Evolutionary conservation across 2,888 invertebrate species (phyloP).

Genomic region (Brachylomia viminalis): DNA sequence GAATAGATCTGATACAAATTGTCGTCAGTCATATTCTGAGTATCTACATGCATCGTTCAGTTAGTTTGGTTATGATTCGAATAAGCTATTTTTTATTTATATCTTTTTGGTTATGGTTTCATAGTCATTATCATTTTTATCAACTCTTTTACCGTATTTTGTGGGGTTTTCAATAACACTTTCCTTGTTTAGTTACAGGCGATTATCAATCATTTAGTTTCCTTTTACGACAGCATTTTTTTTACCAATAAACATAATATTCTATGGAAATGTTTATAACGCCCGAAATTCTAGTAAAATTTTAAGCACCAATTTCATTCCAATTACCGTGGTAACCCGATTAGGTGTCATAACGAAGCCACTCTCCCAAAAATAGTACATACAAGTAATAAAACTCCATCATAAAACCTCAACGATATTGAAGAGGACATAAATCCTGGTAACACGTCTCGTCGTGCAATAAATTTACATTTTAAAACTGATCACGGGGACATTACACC

Average conservation of each 20-base stretch:
- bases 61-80: not conserved
- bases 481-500: conserved; percentile 68
- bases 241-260: not conserved
- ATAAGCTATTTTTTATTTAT: not conserved
- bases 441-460: conserved; percentile 60
- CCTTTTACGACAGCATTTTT: not conserved
- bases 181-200: not conserved
- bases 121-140: not conserved
- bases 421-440: conserved; percentile 64
- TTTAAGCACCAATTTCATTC: conserved; percentile 44
- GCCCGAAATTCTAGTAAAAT: conserved; percentile 23
- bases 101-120: not conserved
- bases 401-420: conserved; percentile 63
- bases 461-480: conserved; percentile 71
- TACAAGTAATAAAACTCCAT: conserved; percentile 57
- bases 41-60: not conserved
- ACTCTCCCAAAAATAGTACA: conserved; percentile 57
- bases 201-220: not conserved
- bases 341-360: conserved; percentile 52
- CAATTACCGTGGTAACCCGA: conserved; percentile 54
- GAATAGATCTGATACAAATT: conserved; percentile 1
- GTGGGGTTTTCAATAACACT: not conserved
- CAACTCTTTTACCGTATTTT: not conserved
- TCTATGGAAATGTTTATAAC: not conserved
- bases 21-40: conserved; percentile 4